phyloP scores from a whole-genome alignment of 2,797 vertebrate genomes.

The Melanotaenia pygmaea region DNA sequence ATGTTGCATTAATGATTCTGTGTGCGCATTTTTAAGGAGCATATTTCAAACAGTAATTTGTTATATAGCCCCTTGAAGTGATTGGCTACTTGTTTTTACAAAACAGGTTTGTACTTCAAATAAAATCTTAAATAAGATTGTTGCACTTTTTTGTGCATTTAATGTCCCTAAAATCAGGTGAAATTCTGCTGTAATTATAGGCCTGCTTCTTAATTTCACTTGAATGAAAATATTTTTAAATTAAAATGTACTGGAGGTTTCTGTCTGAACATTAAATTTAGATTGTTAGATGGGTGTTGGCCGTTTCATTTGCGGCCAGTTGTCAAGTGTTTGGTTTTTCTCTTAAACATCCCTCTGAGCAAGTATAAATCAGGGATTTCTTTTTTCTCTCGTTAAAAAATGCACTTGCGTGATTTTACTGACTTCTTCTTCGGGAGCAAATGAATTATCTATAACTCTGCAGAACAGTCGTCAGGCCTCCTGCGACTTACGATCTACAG shows the following conservation, averaged over 20 bases:
- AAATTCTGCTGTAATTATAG: neutral
- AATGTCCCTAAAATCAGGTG: neutral
- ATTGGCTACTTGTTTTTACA: neutral
- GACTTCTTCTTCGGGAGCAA: neutral
- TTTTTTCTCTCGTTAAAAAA: too few species aligned
- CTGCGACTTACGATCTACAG: constrained; percentile 5
- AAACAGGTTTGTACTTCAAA: neutral
- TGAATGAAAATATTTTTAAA: neutral
- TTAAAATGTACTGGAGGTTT: too few species aligned
- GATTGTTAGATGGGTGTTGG: too few species aligned
- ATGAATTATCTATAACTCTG: neutral
- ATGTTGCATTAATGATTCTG: constrained; percentile 27
- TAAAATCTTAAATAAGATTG: too few species aligned
- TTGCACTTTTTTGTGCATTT: neutral
- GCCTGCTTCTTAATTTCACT: neutral
- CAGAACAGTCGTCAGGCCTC: constrained; percentile 24
- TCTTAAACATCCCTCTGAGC: too few species aligned
- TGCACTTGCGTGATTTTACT: too few species aligned
- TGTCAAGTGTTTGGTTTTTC: too few species aligned
- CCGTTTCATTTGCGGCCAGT: too few species aligned
- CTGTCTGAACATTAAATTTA: too few species aligned
- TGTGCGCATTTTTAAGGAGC: neutral
- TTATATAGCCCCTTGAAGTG: neutral
- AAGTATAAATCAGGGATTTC: too few species aligned
- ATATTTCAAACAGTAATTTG: neutral